These are phyloP conservation scores for Oegoconia quadripuncta DNA, from an alignment of 2,888 invertebrate species.

Conservation along the genomic window DNA sequence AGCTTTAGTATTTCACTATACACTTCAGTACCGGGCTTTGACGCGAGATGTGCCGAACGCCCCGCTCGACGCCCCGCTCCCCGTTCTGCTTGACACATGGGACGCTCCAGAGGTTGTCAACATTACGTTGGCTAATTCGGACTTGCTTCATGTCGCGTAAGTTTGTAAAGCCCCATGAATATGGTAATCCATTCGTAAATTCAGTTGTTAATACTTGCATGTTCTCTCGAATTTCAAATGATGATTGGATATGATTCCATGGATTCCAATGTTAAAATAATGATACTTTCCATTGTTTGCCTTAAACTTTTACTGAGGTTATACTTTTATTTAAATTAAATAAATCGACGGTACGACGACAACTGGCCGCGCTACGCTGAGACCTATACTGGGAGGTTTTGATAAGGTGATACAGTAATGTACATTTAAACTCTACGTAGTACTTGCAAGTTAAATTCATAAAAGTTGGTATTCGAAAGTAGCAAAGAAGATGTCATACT, in stretches of 20 bases:
- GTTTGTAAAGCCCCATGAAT: conserved; percentile 41
- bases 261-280: too few relatives aligned
- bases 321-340: too few relatives aligned
- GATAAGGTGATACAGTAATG: too few relatives aligned
- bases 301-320: too few relatives aligned
- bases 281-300: too few relatives aligned
- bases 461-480: too few relatives aligned
- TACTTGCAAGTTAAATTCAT: too few relatives aligned
- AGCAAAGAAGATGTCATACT: too few relatives aligned
- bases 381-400: too few relatives aligned
- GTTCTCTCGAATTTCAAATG: conserved; percentile 1
- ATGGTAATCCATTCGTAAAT: conserved; percentile 33
- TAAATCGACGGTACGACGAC: too few relatives aligned
- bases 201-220: conserved; percentile 23
- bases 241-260: neutral
- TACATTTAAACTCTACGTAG: too few relatives aligned
- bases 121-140: conserved; percentile 62
- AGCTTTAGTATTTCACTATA: conserved; percentile 65
- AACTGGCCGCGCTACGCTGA: too few relatives aligned
- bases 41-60: conserved; percentile 51
- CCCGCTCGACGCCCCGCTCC: conserved; percentile 57
- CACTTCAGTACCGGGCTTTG: conserved; percentile 61
- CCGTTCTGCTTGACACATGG: conserved; percentile 62
- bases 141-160: conserved; percentile 69
- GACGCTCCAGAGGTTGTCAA: conserved; percentile 63